A percentile compares a stretch with the other conserved stretches of the same genome.
Conservation (phyloP, 2,113 vertebrate species). For the Pelobates fuscus region DNA sequence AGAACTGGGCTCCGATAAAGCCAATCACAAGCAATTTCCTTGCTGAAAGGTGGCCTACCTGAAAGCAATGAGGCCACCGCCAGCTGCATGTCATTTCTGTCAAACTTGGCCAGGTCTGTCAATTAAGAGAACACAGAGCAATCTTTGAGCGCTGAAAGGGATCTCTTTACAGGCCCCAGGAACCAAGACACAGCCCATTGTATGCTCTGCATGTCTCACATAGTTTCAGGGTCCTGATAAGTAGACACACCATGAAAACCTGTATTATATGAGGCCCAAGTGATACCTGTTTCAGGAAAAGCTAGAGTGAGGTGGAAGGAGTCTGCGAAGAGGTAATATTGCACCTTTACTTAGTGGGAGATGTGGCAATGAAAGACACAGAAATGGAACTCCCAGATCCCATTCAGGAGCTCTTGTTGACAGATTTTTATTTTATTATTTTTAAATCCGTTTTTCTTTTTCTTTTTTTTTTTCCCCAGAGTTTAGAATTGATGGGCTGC, state of each 20-base stretch:
- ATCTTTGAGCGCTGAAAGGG: conserved; percentile 90
- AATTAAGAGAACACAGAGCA: conserved; percentile 90
- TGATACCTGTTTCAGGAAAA: conserved; percentile 74
- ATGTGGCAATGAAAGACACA: conserved; percentile 75
- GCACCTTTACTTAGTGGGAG: conserved; percentile 74
- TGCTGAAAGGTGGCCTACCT: conserved; percentile 85
- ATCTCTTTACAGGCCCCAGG: conserved; percentile 76
- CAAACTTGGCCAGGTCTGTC: conserved; percentile 79
- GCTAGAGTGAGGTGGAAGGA: conserved; percentile 70
- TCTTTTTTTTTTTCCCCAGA: conserved; percentile 53
- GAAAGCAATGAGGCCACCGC: conserved; percentile 64
- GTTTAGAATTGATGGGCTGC: conserved; percentile 66
- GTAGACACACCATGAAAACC: conserved; percentile 82
- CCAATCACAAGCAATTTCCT: conserved; percentile 80
- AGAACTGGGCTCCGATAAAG: conserved; percentile 70
- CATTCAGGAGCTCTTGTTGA: conserved; percentile 70
- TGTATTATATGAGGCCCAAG: conserved; percentile 82
- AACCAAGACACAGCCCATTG: conserved; percentile 87
- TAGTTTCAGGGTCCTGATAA: conserved; percentile 92
- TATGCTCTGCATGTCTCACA: conserved; percentile 89
- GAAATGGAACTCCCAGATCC: conserved; percentile 81
- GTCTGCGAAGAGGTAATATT: conserved; percentile 76
- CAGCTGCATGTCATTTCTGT: conserved; percentile 83
- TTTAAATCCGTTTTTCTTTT: not conserved
- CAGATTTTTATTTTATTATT: conserved; percentile 65